Conservation (phyloP, 2,113 vertebrate species). For the Anoplopoma fimbria region DNA sequence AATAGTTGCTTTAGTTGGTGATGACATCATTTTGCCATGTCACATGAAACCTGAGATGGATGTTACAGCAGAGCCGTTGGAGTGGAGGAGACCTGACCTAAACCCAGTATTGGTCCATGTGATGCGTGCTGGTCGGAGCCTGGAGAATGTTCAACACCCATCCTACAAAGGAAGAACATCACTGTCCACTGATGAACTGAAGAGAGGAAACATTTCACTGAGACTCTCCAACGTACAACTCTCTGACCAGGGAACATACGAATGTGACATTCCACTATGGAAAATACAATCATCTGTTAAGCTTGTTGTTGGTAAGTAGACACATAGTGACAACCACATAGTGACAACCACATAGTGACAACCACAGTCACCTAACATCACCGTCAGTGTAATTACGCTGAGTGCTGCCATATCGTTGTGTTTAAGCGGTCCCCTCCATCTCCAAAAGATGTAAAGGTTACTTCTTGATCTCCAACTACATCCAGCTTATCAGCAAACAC, state of each 20-base stretch:
- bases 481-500: too few species aligned
- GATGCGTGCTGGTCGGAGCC: background rate
- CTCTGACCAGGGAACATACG: conserved; percentile 3
- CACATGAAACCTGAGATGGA: background rate
- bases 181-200: conserved; percentile 1
- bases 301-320: background rate
- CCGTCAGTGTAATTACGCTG: too few species aligned
- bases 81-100: conserved; percentile 24
- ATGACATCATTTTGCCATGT: conserved; percentile 17
- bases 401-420: too few species aligned
- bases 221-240: conserved; percentile 1
- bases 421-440: accelerated
- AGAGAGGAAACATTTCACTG: conserved; percentile 24
- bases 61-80: too few species aligned
- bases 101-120: background rate
- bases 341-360: too few species aligned
- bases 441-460: too few species aligned
- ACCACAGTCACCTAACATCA: too few species aligned
- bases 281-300: accelerated
- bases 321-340: too few species aligned
- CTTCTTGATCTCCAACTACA: too few species aligned
- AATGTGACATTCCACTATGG: background rate
- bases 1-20: background rate
- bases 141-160: background rate
- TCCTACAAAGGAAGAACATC: background rate